A percentile compares a stretch with the other conserved stretches of the same genome.
Evolutionary conservation across 1,140 invertebrate species (phyloP).

Genomic region (Steinernema feltiae): DNA sequence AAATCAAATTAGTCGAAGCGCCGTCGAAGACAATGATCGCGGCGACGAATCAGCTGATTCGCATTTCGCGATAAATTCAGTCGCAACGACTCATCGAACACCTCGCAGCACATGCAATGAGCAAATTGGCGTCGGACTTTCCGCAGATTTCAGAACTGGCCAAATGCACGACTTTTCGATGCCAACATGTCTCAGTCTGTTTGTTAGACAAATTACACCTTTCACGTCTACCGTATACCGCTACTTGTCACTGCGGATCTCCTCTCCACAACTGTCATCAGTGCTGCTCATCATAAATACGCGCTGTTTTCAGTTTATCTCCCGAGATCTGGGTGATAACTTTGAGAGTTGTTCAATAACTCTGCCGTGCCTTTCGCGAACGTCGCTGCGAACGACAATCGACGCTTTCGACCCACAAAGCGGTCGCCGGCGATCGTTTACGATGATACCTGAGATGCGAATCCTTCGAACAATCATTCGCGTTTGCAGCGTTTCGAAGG

Average conservation of each 20-base stretch:
- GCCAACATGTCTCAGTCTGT: too few relatives aligned
- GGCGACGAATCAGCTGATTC: not conserved
- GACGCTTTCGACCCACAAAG: constrained; percentile 13
- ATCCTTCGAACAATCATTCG: too few relatives aligned
- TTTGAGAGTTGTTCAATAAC: not conserved
- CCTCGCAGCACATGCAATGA: too few relatives aligned
- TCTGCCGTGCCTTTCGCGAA: not conserved
- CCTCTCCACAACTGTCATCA: not conserved
- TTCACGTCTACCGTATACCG: too few relatives aligned
- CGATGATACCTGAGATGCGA: not conserved
- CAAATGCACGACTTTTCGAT: too few relatives aligned
- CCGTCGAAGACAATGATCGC: not conserved
- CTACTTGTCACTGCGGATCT: not conserved
- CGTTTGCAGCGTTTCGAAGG: too few relatives aligned
- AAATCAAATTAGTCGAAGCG: not conserved
- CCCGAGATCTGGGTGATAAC: not conserved
- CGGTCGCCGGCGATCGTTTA: not conserved
- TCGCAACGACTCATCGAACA: not conserved
- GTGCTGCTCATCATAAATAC: not conserved
- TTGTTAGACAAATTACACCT: too few relatives aligned
- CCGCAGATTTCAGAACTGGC: too few relatives aligned
- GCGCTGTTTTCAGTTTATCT: not conserved
- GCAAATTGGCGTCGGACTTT: too few relatives aligned
- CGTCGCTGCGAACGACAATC: constrained; percentile 2
- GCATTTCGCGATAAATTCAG: not conserved